Evolutionary conservation across 2,113 vertebrate species (phyloP), one percentile per base, ranked within the genome.

Genomic region (Petrocephalus microphthalmus): DNA sequence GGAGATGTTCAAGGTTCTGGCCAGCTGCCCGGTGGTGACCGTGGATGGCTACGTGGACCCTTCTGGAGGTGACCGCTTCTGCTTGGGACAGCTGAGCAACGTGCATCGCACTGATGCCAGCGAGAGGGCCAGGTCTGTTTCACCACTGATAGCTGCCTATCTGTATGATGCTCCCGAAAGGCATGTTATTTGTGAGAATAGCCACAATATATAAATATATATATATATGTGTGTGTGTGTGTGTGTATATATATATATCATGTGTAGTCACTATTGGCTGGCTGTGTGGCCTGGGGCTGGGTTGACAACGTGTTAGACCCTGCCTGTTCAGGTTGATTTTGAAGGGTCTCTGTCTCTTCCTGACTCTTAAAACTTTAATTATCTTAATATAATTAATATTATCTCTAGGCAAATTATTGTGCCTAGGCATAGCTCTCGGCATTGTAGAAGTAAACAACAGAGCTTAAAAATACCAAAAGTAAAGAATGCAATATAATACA

Each of bases 11-110:
- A 95, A 96, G 89, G 95, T 96, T 1, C 94, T 94, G 45, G 92
- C 96, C 86, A 94, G 93, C 89, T 96, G 94, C 87, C 94, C 95
- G 0, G 67, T 94, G 91, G 96, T 96, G 88, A 94, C 95, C 0
- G 94, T 96, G 87, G 95, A 96, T 0, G 95, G 96, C 1, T 96
- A 96, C 1, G 94, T 96, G 89, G 96, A 96, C 53, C 95, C 96
- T 0, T 95, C 96, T 0, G 96, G 95, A 17, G 95, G 96, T 0
- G 96, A 96, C 60, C 93, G 94, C 0, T 96, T 96, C 93, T 96
- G 95, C 91, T 89, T 96, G 88, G 94, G 94, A 1, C 94, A 95
- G 92, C 94, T 97, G 2, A 96, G 96, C 37, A 96, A 96, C 10
- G 95, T 96, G 19, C 95, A 95, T 45, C 92, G 95, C 1, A 95